phyloP scores from a whole-genome alignment of 2,888 invertebrate species.

The Epistrophe grossulariae region DNA sequence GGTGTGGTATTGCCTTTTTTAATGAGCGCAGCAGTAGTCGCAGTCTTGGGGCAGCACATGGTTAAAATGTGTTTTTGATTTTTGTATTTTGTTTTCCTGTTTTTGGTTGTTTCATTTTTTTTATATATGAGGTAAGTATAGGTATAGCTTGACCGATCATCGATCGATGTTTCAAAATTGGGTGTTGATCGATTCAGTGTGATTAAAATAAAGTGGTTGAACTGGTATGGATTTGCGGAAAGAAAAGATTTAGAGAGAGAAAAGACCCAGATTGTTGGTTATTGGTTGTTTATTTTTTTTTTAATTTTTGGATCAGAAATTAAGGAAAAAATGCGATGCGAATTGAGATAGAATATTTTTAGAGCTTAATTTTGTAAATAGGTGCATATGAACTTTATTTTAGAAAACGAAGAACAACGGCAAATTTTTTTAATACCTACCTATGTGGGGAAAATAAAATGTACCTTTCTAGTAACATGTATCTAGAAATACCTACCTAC shows the following conservation, averaged over 20 bases:
- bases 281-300: not conserved
- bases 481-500: no score
- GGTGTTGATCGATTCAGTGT: slow-evolving; percentile 67
- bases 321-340: slow-evolving; percentile 10
- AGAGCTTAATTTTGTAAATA: no score
- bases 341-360: slow-evolving; percentile 11
- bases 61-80: slow-evolving; percentile 36
- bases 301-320: slow-evolving; percentile 2
- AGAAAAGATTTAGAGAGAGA: not conserved
- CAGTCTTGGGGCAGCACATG: slow-evolving; percentile 46
- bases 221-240: slow-evolving; percentile 21
- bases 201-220: slow-evolving; percentile 55
- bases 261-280: not conserved
- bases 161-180: slow-evolving; percentile 55
- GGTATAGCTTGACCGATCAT: slow-evolving; percentile 45
- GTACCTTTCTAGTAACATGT: no score
- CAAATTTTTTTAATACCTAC: no score
- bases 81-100: slow-evolving; percentile 41
- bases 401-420: no score
- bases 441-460: no score
- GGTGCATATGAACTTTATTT: no score
- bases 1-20: slow-evolving; percentile 56
- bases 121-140: not conserved
- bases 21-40: slow-evolving; percentile 55
- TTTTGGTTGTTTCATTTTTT: slow-evolving; percentile 18